Base-by-base conservation (phyloP, 2,113 vertebrate species). In the Hypocryptadius cinnamomeus region DNA sequence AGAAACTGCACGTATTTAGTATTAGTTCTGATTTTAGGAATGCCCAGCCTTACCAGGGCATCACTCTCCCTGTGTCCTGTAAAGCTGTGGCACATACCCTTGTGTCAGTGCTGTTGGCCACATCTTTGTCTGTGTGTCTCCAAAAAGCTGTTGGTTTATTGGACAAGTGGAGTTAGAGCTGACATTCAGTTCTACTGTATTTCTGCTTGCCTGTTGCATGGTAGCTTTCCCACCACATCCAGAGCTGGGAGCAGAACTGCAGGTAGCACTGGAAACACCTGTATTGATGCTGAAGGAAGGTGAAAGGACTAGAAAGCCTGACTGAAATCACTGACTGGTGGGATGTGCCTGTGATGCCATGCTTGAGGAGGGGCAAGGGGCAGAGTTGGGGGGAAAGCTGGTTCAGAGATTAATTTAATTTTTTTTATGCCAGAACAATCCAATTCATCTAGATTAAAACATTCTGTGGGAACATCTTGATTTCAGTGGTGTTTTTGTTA, bases 11-110 rank as follows among this genome's bases (percentile, higher is more conserved):
- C 54, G 9, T 88, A 23, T 66, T 91, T 28, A 44, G 7, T 8
- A 18, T 61, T 63, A 59, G 22, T n/a, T 84, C 42, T 74, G 23
- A 45, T 78, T 90, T 54, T 31, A 85, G 48, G 42, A 60, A 12
- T 51, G 25, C 15, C 19, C 74, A 22, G 10, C 0, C 0, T 44
- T 68, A 44, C 3, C 44, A 76, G 53, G 48, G 9, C 71, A 71
- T 74, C 14, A 1, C 42, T 65, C 13, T 60, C 19, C 33, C 15
- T 63, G 42, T 31, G 22, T 70, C 9, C 33, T 88, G 2, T 51
- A 56, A 70, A 73, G 47, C 42, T 82, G 54, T 33, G 84, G 39
- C 56, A 42, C 35, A 10, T 18, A 25, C 10, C 9, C 14, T 50
- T 37, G 6, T 79, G 16, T 51, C 82, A 42, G 30, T 5, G 2